These are phyloP conservation scores for Hiodon tergisus DNA, from an alignment of 2,113 vertebrate species.

Conservation along the genomic window DNA sequence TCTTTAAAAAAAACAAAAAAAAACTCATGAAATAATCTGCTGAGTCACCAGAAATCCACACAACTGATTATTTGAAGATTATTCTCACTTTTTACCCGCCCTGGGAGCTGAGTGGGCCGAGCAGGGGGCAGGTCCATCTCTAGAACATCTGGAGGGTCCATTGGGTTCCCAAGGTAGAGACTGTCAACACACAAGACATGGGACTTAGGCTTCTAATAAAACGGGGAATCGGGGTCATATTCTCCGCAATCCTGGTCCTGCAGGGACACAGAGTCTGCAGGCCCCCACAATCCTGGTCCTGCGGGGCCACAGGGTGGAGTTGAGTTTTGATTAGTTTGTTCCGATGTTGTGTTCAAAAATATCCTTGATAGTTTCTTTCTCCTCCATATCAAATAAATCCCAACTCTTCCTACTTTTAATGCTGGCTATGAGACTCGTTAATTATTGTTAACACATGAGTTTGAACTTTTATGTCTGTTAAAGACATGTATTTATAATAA, in stretches of 20 bases:
- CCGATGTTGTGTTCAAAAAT: no score
- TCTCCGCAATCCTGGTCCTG: not conserved
- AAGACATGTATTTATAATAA: not conserved
- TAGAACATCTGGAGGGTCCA: conserved; percentile 94
- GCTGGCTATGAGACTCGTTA: no score
- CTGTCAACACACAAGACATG: conserved; percentile 47
- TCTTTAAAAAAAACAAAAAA: no score
- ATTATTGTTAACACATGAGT: no score
- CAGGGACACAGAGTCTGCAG: not conserved
- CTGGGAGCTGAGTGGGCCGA: conserved; percentile 79
- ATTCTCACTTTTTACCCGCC: conserved; percentile 83
- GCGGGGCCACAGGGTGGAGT: not conserved
- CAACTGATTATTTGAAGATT: not conserved
- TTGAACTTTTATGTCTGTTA: no score
- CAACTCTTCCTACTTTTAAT: no score
- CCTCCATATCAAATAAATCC: no score
- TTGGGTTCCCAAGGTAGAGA: conserved; percentile 94
- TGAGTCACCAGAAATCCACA: not conserved
- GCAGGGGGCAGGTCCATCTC: conserved; percentile 71
- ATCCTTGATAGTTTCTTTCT: no score
- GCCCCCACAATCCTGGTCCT: not conserved
- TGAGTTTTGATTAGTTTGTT: no score
- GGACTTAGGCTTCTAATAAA: no score
- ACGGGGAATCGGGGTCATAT: not conserved
- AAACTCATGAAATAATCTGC: no score